Percentiles rank a stretch among this genome's conserved stretches.
phyloP scores from a whole-genome alignment of 2,888 invertebrate species.

The Eurytoma adleriae region DNA sequence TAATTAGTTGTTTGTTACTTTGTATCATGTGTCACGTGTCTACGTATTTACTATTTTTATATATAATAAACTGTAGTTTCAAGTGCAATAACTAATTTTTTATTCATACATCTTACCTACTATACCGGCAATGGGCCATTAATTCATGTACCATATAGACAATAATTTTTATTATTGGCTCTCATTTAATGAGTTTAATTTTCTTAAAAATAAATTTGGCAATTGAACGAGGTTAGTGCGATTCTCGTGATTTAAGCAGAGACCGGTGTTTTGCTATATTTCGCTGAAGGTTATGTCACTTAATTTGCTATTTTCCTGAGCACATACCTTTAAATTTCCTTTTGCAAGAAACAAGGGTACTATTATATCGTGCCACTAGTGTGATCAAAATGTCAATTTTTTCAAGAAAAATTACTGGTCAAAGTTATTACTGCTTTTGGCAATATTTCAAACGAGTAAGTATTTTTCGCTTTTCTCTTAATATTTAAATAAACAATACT shows the following conservation, averaged over 20 bases:
- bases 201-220: neutral
- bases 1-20: too few relatives aligned
- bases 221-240: neutral
- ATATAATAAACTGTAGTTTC: too few relatives aligned
- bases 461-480: neutral
- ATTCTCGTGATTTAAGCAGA: neutral
- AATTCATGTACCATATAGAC: too few relatives aligned
- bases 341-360: neutral
- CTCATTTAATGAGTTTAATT: too few relatives aligned
- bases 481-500: neutral
- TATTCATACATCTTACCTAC: neutral
- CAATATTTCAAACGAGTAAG: conserved; percentile 36
- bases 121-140: too few relatives aligned
- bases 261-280: conserved; percentile 2
- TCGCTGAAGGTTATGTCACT: conserved; percentile 44
- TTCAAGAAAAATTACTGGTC: conserved; percentile 5
- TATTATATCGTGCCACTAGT: conserved; percentile 2
- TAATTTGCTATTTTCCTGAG: conserved; percentile 25
- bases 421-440: conserved; percentile 10
- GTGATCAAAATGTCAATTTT: conserved; percentile 23
- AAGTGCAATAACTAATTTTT: too few relatives aligned
- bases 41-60: too few relatives aligned
- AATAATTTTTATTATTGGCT: too few relatives aligned
- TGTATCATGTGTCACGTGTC: too few relatives aligned
- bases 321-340: conserved; percentile 40